Evolutionary conservation across 2,797 vertebrate genomes (phyloP).

Genomic region (Dermochelys coriacea): DNA sequence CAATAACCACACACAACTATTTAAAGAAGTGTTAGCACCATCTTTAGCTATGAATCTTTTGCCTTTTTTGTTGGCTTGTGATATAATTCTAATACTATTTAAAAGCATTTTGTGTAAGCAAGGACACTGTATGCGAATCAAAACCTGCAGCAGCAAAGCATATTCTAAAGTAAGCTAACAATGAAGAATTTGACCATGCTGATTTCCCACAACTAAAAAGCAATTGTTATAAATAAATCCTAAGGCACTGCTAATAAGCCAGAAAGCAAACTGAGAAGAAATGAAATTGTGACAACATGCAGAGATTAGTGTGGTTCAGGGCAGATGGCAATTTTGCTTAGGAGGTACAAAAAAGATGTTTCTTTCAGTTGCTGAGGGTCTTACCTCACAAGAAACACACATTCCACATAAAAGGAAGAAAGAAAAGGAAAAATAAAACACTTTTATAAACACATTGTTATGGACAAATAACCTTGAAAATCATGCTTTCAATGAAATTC

Average conservation of each 20-base stretch:
- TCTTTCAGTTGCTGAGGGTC: conserved; percentile 81
- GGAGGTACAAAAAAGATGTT: conserved; percentile 70
- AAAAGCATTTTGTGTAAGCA: conserved; percentile 21
- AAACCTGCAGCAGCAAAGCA: conserved; percentile 54
- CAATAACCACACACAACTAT: not conserved
- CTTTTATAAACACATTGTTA: conserved; percentile 81
- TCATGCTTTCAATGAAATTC: conserved; percentile 71
- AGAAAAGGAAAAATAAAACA: conserved; percentile 83
- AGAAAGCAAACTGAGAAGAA: conserved; percentile 77
- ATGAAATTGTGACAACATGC: conserved; percentile 65
- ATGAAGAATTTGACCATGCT: conserved; percentile 10
- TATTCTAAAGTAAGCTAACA: conserved; percentile 61
- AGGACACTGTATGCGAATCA: conserved; percentile 40
- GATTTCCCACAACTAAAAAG: conserved; percentile 69
- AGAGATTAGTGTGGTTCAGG: conserved; percentile 74
- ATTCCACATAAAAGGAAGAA: conserved; percentile 87
- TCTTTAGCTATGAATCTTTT: not conserved
- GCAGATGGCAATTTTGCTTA: conserved; percentile 70
- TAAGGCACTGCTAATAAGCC: conserved; percentile 56
- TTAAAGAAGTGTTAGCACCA: not conserved
- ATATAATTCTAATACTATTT: conserved; percentile 5
- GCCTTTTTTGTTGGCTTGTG: not conserved
- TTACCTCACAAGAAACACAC: conserved; percentile 88
- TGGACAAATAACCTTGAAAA: conserved; percentile 78
- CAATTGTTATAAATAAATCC: conserved; percentile 62